phyloP scores from a whole-genome alignment of 37 sponge, comb jelly and placozoan genomes.

The Diacarnus erythraeanus region DNA sequence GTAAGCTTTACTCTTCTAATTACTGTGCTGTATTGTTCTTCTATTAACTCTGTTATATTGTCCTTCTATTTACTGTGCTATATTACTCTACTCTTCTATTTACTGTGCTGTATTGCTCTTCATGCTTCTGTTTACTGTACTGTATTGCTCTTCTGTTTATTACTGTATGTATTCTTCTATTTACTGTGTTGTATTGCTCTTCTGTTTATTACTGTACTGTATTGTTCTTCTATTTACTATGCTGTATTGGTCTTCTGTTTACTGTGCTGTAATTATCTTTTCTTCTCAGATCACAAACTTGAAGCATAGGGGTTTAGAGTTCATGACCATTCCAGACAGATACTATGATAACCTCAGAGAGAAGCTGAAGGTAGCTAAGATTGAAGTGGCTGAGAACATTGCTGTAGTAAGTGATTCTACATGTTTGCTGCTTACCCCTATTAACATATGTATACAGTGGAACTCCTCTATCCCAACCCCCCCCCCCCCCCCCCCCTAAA shows the following conservation, averaged over 20 bases:
- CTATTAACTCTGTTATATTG: no score
- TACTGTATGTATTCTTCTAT: no score
- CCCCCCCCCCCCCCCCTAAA: no score
- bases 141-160: neutral
- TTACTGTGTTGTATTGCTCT: neutral
- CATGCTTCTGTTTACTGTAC: neutral
- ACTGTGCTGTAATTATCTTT: neutral
- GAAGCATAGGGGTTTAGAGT: constrained; percentile 82
- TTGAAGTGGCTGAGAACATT: constrained; percentile 76
- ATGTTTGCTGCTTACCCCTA: no score
- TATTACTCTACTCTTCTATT: neutral
- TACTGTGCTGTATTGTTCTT: neutral
- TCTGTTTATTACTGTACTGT: no score
- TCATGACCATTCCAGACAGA: constrained; percentile 82
- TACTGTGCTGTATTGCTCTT: no score
- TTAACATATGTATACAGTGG: no score
- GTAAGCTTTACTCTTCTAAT: constrained; percentile 32
- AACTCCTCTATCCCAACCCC: no score
- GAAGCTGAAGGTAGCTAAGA: constrained; percentile 75
- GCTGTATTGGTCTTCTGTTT: neutral
- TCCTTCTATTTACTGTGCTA: neutral
- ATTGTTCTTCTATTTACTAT: neutral
- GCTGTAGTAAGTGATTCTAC: constrained; percentile 51
- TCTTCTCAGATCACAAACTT: constrained; percentile 73
- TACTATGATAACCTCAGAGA: constrained; percentile 90